Conservation (phyloP, 2,797 vertebrate genomes). For the Urophycis tenuis region DNA sequence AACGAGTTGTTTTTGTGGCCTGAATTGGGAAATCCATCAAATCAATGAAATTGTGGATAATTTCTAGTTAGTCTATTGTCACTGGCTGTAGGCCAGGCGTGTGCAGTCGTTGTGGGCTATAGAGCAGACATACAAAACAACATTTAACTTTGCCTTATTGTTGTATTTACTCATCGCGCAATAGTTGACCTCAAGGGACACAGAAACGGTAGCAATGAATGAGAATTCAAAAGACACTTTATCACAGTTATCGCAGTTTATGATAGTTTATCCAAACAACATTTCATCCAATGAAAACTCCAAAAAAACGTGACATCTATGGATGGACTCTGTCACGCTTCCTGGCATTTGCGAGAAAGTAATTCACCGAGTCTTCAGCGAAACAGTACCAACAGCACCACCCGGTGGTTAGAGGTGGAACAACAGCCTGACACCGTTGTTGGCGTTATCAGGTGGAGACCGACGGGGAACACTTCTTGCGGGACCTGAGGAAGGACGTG, state of each 20-base stretch:
- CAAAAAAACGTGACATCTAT: too few relatives aligned
- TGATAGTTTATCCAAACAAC: neutral
- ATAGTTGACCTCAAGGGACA: neutral
- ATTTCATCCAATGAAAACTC: neutral
- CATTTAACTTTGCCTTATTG: neutral
- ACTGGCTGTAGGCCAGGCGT: neutral
- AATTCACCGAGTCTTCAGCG: neutral
- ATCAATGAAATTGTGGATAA: neutral
- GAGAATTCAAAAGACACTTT: neutral
- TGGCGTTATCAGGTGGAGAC: conserved; percentile 68
- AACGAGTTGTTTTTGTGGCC: neutral
- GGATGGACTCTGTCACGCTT: neutral
- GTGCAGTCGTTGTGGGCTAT: neutral
- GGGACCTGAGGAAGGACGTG: conserved; percentile 82
- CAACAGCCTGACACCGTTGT: neutral
- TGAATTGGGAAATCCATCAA: neutral
- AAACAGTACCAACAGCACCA: conserved; percentile 47
- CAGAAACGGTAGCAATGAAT: neutral
- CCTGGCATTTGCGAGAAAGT: too few relatives aligned
- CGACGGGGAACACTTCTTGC: conserved; percentile 83
- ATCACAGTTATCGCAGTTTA: too few relatives aligned
- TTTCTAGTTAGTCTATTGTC: neutral
- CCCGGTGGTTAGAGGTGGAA: conserved; percentile 41
- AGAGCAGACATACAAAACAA: neutral
- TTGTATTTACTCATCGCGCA: neutral